phyloP scores from a whole-genome alignment of 2,797 vertebrate species.

The Lateolabrax maculatus region DNA sequence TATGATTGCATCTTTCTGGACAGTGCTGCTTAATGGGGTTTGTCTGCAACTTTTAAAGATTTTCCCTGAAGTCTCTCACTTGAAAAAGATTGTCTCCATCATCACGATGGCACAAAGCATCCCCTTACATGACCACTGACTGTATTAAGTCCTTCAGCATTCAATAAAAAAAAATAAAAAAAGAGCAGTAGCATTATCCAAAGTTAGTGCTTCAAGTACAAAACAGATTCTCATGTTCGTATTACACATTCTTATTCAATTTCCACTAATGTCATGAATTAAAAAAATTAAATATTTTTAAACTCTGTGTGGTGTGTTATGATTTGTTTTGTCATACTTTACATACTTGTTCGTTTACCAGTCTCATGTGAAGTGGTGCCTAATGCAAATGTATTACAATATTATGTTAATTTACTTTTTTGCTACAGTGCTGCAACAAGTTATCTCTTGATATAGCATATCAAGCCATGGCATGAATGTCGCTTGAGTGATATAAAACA shows the following conservation, averaged over 20 bases:
- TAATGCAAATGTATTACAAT: not conserved
- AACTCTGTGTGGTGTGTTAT: not conserved
- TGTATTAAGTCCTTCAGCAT: not conserved
- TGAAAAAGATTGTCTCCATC: not conserved
- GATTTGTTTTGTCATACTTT: not conserved
- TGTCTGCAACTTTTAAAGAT: conserved; percentile 23
- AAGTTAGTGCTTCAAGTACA: too few species aligned
- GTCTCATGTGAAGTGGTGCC: not conserved
- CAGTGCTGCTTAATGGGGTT: not conserved
- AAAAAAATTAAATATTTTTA: not conserved
- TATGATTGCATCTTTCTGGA: not conserved
- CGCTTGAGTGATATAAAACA: not conserved
- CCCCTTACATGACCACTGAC: not conserved
- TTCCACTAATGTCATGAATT: not conserved
- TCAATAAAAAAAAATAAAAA: not conserved
- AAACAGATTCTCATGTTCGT: not conserved
- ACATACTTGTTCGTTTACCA: not conserved
- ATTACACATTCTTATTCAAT: not conserved
- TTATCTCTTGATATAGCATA: not conserved
- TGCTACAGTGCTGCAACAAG: not conserved
- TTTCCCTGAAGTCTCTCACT: not conserved
- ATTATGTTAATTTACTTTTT: not conserved
- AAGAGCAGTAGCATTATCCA: not conserved
- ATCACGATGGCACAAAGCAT: not conserved
- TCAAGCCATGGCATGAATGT: not conserved